Conservation (phyloP, 1,140 invertebrate genomes). For the Drosophila setifemur region DNA sequence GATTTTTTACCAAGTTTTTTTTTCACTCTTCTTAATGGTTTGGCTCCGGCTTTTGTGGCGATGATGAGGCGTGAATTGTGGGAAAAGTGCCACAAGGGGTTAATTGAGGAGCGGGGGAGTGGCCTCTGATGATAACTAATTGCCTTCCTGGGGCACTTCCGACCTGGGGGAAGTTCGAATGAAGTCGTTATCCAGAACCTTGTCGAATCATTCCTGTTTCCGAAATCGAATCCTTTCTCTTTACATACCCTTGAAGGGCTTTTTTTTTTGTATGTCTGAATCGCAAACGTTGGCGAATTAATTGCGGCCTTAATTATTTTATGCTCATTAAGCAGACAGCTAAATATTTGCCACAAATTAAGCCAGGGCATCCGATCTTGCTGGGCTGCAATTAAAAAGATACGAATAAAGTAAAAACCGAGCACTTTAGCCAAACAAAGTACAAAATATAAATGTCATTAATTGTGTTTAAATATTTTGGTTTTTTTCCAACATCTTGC, state of each 20-base stretch:
- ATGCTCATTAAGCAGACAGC: slow-evolving; percentile 67
- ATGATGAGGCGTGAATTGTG: slow-evolving; percentile 48
- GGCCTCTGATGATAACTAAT: slow-evolving; percentile 25
- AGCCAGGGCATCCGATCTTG: slow-evolving; percentile 45
- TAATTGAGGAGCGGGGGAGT: slow-evolving; percentile 46
- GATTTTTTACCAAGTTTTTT: slow-evolving; percentile 10
- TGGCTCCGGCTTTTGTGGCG: slow-evolving; percentile 24
- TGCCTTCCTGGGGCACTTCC: background rate
- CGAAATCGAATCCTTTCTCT: slow-evolving; percentile 35
- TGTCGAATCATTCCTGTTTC: slow-evolving; percentile 25
- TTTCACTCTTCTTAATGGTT: slow-evolving; percentile 61
- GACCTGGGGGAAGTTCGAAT: slow-evolving; percentile 24
- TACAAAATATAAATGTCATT: slow-evolving; percentile 61
- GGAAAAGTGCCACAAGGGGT: slow-evolving; percentile 17
- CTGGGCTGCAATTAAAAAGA: slow-evolving; percentile 60
- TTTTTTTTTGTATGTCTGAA: slow-evolving; percentile 14
- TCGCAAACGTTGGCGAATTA: slow-evolving; percentile 57
- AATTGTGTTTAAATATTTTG: slow-evolving; percentile 73
- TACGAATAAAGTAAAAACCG: slow-evolving; percentile 3
- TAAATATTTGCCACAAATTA: slow-evolving; percentile 52
- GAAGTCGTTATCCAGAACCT: slow-evolving; percentile 27
- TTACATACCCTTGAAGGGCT: slow-evolving; percentile 38
- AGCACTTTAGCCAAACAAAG: slow-evolving; percentile 38
- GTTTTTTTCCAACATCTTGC: slow-evolving; percentile 2
- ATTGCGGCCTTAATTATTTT: slow-evolving; percentile 75